Conservation (phyloP, 1,140 invertebrate genomes). For the Drosophila kepulauana region DNA sequence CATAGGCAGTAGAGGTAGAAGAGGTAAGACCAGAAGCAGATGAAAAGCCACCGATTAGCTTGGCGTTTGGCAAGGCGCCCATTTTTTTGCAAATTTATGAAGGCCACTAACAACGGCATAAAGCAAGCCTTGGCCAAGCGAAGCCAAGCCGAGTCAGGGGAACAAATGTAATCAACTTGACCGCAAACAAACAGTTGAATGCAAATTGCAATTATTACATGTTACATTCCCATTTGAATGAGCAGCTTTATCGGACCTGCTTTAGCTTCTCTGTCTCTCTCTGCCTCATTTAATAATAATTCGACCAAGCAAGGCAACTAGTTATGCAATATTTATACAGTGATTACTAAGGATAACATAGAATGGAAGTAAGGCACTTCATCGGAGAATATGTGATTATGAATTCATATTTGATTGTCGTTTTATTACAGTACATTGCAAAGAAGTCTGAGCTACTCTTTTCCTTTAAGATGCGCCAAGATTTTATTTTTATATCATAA, state of each 20-base stretch:
- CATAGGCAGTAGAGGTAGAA: conserved; percentile 22
- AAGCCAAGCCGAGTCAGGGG: too few species aligned
- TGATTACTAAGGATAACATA: too few species aligned
- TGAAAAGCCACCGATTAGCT: conserved; percentile 80
- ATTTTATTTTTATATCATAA: too few species aligned
- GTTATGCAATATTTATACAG: neutral
- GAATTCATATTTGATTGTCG: too few species aligned
- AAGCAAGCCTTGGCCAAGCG: conserved; percentile 38
- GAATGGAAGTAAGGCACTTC: too few species aligned
- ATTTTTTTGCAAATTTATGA: conserved; percentile 68
- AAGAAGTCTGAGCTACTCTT: too few species aligned
- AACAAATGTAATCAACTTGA: conserved; percentile 54
- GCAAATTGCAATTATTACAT: conserved; percentile 77
- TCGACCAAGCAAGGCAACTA: too few species aligned
- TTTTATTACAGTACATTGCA: too few species aligned
- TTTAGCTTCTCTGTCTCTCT: too few species aligned
- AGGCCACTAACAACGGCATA: conserved; percentile 72
- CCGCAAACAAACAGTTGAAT: conserved; percentile 73
- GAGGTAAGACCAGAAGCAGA: conserved; percentile 41
- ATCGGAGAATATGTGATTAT: too few species aligned
- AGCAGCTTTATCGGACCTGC: neutral
- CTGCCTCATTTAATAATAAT: neutral
- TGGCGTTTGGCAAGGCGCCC: conserved; percentile 46
- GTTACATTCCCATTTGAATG: conserved; percentile 14
- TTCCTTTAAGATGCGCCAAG: too few species aligned